Base-by-base conservation (phyloP, 1,140 invertebrate genomes). In the Drosophila santomea region DNA sequence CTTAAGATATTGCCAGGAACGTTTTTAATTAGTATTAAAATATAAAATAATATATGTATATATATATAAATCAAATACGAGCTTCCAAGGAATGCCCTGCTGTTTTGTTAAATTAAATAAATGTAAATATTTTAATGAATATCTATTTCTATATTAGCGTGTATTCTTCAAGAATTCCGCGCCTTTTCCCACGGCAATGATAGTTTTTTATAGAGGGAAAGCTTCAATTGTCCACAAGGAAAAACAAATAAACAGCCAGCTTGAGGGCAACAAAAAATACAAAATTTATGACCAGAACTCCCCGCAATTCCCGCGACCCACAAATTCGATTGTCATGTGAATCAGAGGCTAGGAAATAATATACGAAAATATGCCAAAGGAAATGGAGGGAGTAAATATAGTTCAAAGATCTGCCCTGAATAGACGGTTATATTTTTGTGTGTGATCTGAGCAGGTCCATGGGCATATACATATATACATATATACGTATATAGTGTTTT, bases 311-410 rank as follows among this genome's bases (percentile, higher is more conserved):
- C 4, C 35, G 2, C 59, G 15, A n/a, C 20, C 15, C 1, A 14
- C 12, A 2, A 23, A 23, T 3, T 4, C 32, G 17, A 11, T 38
- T 35, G 45, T 51, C 38, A 44, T 45, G 59, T 66, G 51, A 69
- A 44, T 58, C 39, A 72, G 47, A 60, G 35, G 15, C 23, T 36
- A 48, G 35, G 51, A 51, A 32, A 32, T 45, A 32, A 75, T 25
- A 15, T 25, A 41, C 8, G 36, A 25, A 17, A 36, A 25, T 58
- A 15, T 57, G 69, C 74, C 79, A 74, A 78, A 66, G 63, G 74
- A 76, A 83, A 63, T 57, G 52, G 45, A 58, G 41, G 64, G 45
- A 78, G 64, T 81, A 81, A 78, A 85, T 86, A 86, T 76, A 77
- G 73, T 76, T 76, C 51, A 68, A 68, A 76, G 61, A 76, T 76